These are phyloP conservation scores for Aramus guarauna DNA, from an alignment of 2,113 vertebrate species.

Conservation along the genomic window DNA sequence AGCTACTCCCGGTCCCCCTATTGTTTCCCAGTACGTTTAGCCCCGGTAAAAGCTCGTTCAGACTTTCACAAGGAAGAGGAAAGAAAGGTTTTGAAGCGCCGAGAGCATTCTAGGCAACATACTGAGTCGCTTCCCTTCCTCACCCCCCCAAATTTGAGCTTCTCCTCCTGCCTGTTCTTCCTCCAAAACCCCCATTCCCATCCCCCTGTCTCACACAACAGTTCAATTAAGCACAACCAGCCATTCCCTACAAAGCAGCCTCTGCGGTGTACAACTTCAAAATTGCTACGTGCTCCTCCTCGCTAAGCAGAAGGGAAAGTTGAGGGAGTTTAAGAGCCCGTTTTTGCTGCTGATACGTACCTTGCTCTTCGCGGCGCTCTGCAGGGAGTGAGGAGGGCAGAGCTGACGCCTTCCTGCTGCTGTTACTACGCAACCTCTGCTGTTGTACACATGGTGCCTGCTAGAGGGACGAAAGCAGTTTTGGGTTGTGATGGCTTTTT, in stretches of 20 bases:
- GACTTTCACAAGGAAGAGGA: not conserved
- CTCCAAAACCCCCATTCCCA: not conserved
- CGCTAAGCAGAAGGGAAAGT: not conserved
- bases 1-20: not conserved
- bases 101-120: not conserved
- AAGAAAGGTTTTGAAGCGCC: not conserved
- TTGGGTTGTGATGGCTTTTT: not conserved
- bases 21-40: not conserved
- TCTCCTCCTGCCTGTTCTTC: not conserved
- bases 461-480: not conserved
- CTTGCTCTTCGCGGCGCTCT: not conserved
- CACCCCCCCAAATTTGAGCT: not conserved
- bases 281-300: not conserved
- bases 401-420: conserved; percentile 29
- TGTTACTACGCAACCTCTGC: conserved; percentile 38
- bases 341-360: not conserved
- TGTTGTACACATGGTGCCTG: conserved; percentile 15
- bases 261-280: rapidly evolving
- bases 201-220: not conserved
- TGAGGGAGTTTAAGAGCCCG: not conserved
- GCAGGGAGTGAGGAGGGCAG: not conserved
- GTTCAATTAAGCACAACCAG: not conserved
- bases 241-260: not conserved
- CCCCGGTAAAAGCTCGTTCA: not conserved
- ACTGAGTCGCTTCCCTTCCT: not conserved